phyloP scores from a whole-genome alignment of 2,888 invertebrate genomes.

The Xylota sylvarum region DNA sequence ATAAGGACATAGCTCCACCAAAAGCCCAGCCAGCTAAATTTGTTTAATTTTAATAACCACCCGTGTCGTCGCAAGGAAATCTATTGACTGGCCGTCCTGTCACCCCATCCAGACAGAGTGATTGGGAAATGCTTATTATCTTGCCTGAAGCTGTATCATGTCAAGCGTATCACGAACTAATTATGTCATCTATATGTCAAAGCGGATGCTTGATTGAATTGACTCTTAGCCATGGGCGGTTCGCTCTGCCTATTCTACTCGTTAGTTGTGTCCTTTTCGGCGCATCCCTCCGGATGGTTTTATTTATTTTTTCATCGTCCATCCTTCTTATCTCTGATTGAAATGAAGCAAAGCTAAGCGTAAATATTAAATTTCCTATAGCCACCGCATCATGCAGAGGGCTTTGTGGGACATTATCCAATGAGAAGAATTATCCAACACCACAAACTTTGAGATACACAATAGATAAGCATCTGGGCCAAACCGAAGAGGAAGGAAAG shows the following conservation, averaged over 20 bases:
- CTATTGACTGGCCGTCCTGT: constrained; percentile 2
- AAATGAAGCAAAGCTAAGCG: constrained; percentile 57
- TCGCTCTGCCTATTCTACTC: not conserved
- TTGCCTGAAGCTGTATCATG: constrained; percentile 53
- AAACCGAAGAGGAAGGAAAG: constrained; percentile 11
- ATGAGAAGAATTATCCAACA: constrained; percentile 66
- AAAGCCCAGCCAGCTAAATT: not conserved
- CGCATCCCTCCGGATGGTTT: too few relatives aligned
- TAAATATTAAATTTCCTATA: constrained; percentile 52
- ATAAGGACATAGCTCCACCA: not conserved
- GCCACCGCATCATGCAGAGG: constrained; percentile 19
- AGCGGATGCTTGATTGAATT: constrained; percentile 73
- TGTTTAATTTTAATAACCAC: constrained; percentile 40
- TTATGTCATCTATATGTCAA: constrained; percentile 73
- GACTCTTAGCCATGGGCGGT: constrained; percentile 50
- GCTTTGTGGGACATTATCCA: constrained; percentile 67
- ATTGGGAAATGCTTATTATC: constrained; percentile 66
- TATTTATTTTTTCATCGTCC: constrained; percentile 37
- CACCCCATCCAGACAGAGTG: constrained; percentile 30
- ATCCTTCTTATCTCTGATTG: constrained; percentile 62
- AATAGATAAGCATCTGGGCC: constrained; percentile 55
- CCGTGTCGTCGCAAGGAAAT: not conserved
- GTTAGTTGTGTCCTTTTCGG: too few relatives aligned
- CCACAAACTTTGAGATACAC: constrained; percentile 62
- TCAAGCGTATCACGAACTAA: constrained; percentile 76